Conservation (phyloP, 2,113 vertebrate species). For the Rhegmatorhina hoffmannsi region DNA sequence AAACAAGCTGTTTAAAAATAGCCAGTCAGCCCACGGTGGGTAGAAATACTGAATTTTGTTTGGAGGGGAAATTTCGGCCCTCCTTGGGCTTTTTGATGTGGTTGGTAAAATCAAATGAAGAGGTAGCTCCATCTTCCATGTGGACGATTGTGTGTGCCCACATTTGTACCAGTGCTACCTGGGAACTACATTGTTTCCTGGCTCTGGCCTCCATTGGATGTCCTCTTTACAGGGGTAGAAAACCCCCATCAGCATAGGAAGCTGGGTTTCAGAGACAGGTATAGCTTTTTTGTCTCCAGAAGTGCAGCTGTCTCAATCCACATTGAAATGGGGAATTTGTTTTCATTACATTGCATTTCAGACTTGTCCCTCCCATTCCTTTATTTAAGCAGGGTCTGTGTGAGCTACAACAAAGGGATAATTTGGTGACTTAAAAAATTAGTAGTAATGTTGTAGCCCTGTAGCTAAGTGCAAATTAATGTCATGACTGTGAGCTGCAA, state of each 20-base stretch:
- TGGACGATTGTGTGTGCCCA: not conserved
- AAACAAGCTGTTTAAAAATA: slow-evolving; percentile 35
- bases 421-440: not conserved
- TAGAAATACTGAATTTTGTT: not conserved
- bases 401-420: not conserved
- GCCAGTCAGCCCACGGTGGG: not conserved
- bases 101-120: not conserved
- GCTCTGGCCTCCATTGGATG: not conserved
- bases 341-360: not conserved
- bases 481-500: not conserved
- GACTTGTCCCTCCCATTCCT: not conserved
- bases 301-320: not conserved
- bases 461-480: not conserved
- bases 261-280: not conserved
- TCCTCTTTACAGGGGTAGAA: not conserved
- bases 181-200: not conserved
- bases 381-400: not conserved
- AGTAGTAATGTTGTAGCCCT: not conserved
- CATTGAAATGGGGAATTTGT: not conserved
- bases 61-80: not conserved
- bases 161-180: not conserved
- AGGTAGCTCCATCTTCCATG: not conserved
- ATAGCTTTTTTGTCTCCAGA: not conserved
- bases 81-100: not conserved
- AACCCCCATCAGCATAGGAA: not conserved